Conservation (phyloP, 92 coral and sea anemone species). For the Epizoanthus illoricatus region DNA sequence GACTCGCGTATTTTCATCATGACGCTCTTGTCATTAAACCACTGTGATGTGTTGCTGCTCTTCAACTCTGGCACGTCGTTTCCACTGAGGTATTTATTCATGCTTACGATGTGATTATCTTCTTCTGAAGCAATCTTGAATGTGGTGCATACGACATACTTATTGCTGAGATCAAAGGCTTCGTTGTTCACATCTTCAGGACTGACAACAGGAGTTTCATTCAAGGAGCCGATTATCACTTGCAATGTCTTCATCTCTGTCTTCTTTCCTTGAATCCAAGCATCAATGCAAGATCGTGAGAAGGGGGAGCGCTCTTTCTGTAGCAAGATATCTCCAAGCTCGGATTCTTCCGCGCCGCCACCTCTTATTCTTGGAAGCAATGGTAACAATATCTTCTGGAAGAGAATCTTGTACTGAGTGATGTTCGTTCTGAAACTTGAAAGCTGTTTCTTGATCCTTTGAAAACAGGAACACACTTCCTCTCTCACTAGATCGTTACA, state of each 20-base stretch:
- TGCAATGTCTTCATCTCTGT: conserved; percentile 43
- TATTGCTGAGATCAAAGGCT: conserved; percentile 30
- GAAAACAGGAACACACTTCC: conserved; percentile 33
- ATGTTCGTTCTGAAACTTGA: conserved; percentile 11
- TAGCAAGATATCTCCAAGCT: conserved; percentile 17
- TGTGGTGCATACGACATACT: conserved; percentile 46
- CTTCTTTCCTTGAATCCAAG: conserved; percentile 44
- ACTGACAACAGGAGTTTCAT: conserved; percentile 39
- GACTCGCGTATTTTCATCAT: conserved; percentile 25
- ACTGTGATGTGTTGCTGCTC: background rate
- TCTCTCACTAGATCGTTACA: conserved; percentile 45
- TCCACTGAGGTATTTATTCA: conserved; percentile 17
- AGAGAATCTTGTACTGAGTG: conserved; percentile 3
- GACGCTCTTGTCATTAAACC: conserved; percentile 4
- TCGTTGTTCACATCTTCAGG: conserved; percentile 45
- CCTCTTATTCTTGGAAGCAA: conserved; percentile 39
- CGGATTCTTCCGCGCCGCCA: conserved; percentile 20
- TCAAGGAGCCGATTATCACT: conserved; percentile 24
- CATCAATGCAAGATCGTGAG: conserved; percentile 28
- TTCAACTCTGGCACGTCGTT: background rate
- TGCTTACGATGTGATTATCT: conserved; percentile 2
- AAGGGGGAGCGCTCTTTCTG: conserved; percentile 50
- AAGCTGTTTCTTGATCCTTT: conserved; percentile 32
- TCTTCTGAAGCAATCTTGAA: conserved; percentile 33
- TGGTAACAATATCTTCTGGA: conserved; percentile 35